Evolutionary conservation across 2,113 vertebrate genomes (phyloP).

Genomic region (Sinosuthora webbiana): DNA sequence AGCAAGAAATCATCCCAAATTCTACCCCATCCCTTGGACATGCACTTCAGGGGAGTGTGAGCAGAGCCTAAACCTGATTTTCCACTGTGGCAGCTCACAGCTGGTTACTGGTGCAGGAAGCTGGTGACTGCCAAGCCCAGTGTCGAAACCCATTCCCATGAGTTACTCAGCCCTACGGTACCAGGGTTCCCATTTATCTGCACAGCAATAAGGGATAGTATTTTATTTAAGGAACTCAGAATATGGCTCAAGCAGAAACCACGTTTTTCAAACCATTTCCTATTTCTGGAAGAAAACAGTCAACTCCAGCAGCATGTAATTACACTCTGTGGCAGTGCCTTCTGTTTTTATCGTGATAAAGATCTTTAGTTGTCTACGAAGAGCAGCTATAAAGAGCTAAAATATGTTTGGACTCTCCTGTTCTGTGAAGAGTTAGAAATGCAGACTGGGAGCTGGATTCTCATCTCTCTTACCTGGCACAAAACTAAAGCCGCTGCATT

Average conservation of each 20-base stretch:
- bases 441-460: not conserved
- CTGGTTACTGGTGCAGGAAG: not conserved
- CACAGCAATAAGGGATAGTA: not conserved
- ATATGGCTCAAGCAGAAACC: not conserved
- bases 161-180: not conserved
- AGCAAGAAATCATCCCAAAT: not conserved
- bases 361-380: slow-evolving; percentile 45
- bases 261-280: not conserved
- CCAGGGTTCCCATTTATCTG: not conserved
- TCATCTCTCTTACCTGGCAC: slow-evolving; percentile 41
- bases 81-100: not conserved
- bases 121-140: not conserved
- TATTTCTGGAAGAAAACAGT: slow-evolving; percentile 20
- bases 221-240: not conserved
- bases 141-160: not conserved
- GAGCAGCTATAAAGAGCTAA: slow-evolving; percentile 33
- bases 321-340: slow-evolving; percentile 37
- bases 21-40: not conserved
- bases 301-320: slow-evolving; percentile 43
- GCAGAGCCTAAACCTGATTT: not conserved
- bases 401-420: not conserved
- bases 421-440: slow-evolving; percentile 41
- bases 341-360: slow-evolving; percentile 46
- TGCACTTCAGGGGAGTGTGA: not conserved
- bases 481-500: not conserved